Evolutionary conservation across 2,888 invertebrate genomes (phyloP).

Genomic region (Amiota mariae): DNA sequence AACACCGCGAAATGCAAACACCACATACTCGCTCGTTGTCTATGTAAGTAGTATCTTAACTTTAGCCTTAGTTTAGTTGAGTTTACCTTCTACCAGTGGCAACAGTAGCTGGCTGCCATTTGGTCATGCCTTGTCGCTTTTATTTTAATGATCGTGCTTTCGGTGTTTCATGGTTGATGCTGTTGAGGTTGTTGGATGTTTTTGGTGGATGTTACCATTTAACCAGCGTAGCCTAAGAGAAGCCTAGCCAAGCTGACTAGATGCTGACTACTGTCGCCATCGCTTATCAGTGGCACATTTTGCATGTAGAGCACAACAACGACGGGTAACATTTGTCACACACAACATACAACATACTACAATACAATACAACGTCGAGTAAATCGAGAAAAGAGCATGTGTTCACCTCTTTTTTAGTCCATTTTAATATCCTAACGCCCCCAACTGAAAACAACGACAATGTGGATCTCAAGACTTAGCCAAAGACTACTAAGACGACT

Average conservation of each 20-base stretch:
- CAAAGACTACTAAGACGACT: conserved; percentile 11
- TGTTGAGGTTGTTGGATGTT: conserved; percentile 6
- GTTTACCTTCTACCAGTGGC: conserved; percentile 40
- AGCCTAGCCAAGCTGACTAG: conserved; percentile 28
- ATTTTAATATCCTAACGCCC: not conserved
- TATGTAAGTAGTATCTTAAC: conserved; percentile 33
- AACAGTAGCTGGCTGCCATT: conserved; percentile 38
- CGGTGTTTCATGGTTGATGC: conserved; percentile 23
- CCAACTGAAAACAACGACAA: conserved; percentile 41
- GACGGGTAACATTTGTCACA: conserved; percentile 9
- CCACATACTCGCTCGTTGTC: not conserved
- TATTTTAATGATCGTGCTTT: conserved; percentile 70
- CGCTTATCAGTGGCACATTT: conserved; percentile 68
- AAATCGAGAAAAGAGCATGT: not conserved
- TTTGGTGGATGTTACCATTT: conserved; percentile 52
- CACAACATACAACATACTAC: conserved; percentile 21
- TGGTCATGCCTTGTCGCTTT: conserved; percentile 65
- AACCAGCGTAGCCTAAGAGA: conserved; percentile 35
- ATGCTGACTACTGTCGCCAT: not conserved
- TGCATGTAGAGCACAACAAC: conserved; percentile 55
- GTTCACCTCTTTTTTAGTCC: not conserved
- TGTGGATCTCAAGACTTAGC: conserved; percentile 38
- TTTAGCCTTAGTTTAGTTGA: conserved; percentile 12
- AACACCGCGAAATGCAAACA: conserved; percentile 47
- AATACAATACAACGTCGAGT: not conserved